A percentile compares a stretch with the other conserved stretches of the same genome.
These are phyloP conservation scores for Oncorhynchus masou DNA, from an alignment of 2,113 vertebrate genomes.

Conservation along the genomic window DNA sequence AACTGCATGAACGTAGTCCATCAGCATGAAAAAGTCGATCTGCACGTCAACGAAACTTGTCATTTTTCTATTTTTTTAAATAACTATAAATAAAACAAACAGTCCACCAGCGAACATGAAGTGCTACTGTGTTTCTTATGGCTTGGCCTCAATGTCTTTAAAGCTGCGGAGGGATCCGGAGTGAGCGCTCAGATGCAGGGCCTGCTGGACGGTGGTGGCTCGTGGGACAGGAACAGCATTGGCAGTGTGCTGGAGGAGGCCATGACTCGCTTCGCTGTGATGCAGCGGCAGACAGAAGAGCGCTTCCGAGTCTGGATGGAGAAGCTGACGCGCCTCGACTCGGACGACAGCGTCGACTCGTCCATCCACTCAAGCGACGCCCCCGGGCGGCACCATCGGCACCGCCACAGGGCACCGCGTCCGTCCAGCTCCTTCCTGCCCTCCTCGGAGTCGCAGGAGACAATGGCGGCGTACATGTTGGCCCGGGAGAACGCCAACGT, in stretches of 20 bases:
- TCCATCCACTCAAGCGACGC: slow-evolving; percentile 81
- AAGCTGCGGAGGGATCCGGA: slow-evolving; percentile 88
- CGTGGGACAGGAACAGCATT: slow-evolving; percentile 88
- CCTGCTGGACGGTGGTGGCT: slow-evolving; percentile 86
- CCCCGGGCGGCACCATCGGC: slow-evolving; percentile 74
- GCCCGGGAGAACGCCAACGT: slow-evolving; percentile 72
- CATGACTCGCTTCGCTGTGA: slow-evolving; percentile 89
- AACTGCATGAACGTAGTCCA: slow-evolving; percentile 72
- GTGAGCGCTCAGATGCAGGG: slow-evolving; percentile 81
- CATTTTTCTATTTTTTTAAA: slow-evolving; percentile 59
- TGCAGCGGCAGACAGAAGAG: slow-evolving; percentile 93
- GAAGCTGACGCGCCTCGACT: slow-evolving; percentile 85
- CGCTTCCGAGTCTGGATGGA: slow-evolving; percentile 90
- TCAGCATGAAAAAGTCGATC: slow-evolving; percentile 69
- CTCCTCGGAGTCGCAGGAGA: slow-evolving; percentile 80
- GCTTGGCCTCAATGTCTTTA: slow-evolving; percentile 96
- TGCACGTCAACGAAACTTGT: slow-evolving; percentile 60
- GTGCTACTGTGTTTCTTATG: slow-evolving; percentile 79
- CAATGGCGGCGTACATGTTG: slow-evolving; percentile 74
- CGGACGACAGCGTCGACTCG: slow-evolving; percentile 79
- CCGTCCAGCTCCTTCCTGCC: slow-evolving; percentile 76
- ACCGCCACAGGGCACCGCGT: slow-evolving; percentile 69
- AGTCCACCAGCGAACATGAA: slow-evolving; percentile 69
- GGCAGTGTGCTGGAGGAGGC: slow-evolving; percentile 91
- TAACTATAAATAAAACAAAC: slow-evolving; percentile 41